A percentile compares a stretch with the other conserved stretches of the same genome.
Conservation (phyloP, 2,797 vertebrate genomes). For the Hippopotamyrus pictus region DNA sequence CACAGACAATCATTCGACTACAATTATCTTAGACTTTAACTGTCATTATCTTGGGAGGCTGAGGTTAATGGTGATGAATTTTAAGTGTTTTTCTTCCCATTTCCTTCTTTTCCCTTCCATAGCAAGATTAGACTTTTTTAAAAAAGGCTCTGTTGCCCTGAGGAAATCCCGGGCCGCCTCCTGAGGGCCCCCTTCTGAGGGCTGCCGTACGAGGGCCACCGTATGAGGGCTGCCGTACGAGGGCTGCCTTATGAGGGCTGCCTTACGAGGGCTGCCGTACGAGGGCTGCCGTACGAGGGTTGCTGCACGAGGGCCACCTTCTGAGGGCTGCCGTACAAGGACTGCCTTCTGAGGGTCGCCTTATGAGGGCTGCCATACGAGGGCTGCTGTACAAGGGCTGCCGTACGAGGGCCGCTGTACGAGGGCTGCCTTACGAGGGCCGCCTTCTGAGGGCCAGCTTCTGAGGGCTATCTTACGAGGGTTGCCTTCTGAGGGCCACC, state of each 20-base stretch:
- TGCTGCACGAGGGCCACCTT: neutral
- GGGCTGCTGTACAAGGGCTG: neutral
- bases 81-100: neutral
- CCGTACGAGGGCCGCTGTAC: neutral
- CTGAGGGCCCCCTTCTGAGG: neutral
- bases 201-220: neutral
- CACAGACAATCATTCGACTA: constrained; percentile 21
- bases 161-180: neutral
- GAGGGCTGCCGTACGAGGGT: too few relatives aligned
- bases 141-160: constrained; percentile 16
- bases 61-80: constrained; percentile 20
- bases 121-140: constrained; percentile 6
- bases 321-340: too few relatives aligned
- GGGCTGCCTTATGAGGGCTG: neutral
- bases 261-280: neutral
- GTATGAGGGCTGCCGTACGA: too few relatives aligned
- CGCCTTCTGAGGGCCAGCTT: too few relatives aligned
- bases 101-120: neutral
- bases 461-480: too few relatives aligned
- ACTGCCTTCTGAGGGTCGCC: neutral
- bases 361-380: neutral
- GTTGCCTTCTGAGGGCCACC: too few relatives aligned
- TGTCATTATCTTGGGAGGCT: constrained; percentile 15
- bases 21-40: constrained; percentile 22
- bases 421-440: too few relatives aligned